phyloP scores from a whole-genome alignment of 2,797 vertebrate genomes.

The Amphiprion clarkii region DNA sequence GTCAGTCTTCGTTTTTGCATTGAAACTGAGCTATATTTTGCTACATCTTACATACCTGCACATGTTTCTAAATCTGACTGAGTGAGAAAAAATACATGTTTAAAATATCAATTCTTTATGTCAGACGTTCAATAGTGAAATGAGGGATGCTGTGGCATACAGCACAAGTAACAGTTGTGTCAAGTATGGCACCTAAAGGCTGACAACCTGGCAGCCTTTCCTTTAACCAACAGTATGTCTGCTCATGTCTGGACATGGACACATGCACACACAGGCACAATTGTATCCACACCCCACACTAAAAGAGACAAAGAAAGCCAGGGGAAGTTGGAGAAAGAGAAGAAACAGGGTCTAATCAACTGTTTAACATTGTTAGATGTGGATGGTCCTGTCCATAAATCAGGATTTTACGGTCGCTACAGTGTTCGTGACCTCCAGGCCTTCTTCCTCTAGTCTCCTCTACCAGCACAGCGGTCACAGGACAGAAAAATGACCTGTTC shows the following conservation, averaged over 20 bases:
- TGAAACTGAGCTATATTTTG: too few species aligned
- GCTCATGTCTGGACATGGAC: constrained; percentile 24
- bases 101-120: not conserved
- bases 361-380: constrained; percentile 53
- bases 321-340: constrained; percentile 10
- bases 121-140: not conserved
- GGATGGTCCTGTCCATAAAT: constrained; percentile 70
- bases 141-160: not conserved
- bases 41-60: too few species aligned
- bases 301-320: constrained; percentile 29
- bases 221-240: constrained; percentile 27
- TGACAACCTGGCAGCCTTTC: too few species aligned
- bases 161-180: not conserved
- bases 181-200: not conserved
- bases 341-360: constrained; percentile 48
- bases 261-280: constrained; percentile 40
- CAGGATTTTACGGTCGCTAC: constrained; percentile 67
- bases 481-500: constrained; percentile 57
- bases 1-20: not conserved
- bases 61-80: not conserved
- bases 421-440: constrained; percentile 62
- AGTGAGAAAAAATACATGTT: too few species aligned
- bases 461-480: constrained; percentile 46
- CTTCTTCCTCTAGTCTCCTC: constrained; percentile 51
- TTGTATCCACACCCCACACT: constrained; percentile 23